Percentiles rank a stretch among this genome's conserved stretches.
These are phyloP conservation scores for Caenorhabditis sp. DNA, from an alignment of 2,888 invertebrate genomes.

Conservation along the genomic window DNA sequence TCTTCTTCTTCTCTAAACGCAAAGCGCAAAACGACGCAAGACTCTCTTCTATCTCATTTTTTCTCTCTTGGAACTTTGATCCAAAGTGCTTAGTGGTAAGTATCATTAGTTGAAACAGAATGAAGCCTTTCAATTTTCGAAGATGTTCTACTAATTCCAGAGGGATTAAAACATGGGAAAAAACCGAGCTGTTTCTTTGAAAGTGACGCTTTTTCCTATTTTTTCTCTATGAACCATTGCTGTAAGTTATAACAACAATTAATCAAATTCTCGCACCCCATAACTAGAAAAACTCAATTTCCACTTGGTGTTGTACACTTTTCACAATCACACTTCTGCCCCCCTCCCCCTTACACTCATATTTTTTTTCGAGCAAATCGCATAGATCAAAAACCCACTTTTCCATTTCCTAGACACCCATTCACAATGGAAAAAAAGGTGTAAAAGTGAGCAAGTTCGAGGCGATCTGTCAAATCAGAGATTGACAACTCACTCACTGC, in stretches of 20 bases:
- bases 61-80: not conserved
- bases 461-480: conserved; percentile 42
- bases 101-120: not conserved
- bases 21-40: conserved; percentile 10
- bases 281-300: too few species aligned
- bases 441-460: conserved; percentile 44
- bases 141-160: conserved; percentile 2
- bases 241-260: too few species aligned
- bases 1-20: conserved; percentile 9
- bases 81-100: not conserved
- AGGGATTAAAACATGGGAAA: not conserved
- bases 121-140: conserved; percentile 9
- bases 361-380: too few species aligned
- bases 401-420: conserved; percentile 1
- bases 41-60: not conserved
- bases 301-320: too few species aligned
- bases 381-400: not conserved
- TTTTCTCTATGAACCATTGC: too few species aligned
- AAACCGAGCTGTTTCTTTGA: too few species aligned
- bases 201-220: not conserved
- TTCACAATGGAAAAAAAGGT: conserved; percentile 12
- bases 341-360: too few species aligned
- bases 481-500: conserved; percentile 36
- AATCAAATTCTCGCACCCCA: too few species aligned
- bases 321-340: too few species aligned